A percentile compares a stretch with the other conserved stretches of the same genome.
Conservation (phyloP, 2,113 vertebrate species). For the Hemicordylus capensis region DNA sequence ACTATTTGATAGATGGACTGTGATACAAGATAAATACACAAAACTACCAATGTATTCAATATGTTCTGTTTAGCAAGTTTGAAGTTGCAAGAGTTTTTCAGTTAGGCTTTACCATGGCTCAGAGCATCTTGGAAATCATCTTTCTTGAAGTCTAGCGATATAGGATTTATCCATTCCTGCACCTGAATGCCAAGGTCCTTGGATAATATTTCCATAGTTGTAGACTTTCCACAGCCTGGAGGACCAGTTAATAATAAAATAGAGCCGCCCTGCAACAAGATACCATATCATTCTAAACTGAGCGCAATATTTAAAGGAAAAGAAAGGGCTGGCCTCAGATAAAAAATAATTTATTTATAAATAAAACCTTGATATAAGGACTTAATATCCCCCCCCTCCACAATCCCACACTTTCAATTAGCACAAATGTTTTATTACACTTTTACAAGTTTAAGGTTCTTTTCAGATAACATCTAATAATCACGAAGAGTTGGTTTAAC, state of each 20-base stretch:
- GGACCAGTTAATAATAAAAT: conserved; percentile 90
- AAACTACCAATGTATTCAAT: not conserved
- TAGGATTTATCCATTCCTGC: conserved; percentile 95
- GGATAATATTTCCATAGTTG: conserved; percentile 85
- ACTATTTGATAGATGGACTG: not conserved
- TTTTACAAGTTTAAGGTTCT: no score
- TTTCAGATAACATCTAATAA: no score
- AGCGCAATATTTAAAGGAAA: not conserved
- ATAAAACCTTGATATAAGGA: not conserved
- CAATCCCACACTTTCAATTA: not conserved
- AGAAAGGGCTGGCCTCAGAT: not conserved
- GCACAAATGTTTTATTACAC: not conserved
- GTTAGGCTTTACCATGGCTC: conserved; percentile 75
- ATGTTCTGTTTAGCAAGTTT: not conserved
- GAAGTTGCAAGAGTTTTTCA: not conserved
- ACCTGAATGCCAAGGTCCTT: conserved; percentile 81
- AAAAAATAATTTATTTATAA: not conserved
- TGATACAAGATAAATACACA: not conserved
- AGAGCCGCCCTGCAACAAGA: conserved; percentile 77
- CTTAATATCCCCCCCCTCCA: not conserved
- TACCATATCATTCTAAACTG: conserved; percentile 22
- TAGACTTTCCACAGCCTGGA: conserved; percentile 93
- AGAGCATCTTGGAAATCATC: conserved; percentile 75
- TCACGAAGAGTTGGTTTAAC: no score
- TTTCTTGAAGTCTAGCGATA: conserved; percentile 76